A percentile compares a stretch with the other conserved stretches of the same genome.
Evolutionary conservation across 2,888 invertebrate genomes (phyloP).

Genomic region (Drosophila antonietae): DNA sequence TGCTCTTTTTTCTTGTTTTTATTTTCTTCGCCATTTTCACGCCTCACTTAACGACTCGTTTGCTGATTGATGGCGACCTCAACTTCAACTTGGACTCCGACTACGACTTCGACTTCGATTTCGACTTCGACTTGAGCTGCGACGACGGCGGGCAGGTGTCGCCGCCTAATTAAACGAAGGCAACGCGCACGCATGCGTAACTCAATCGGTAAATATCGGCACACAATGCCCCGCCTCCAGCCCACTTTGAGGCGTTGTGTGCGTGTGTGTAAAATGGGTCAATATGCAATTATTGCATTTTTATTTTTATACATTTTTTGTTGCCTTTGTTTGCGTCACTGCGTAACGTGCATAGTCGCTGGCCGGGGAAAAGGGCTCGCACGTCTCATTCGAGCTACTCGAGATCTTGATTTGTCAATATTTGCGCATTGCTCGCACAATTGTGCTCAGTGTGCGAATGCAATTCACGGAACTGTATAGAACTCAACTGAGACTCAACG

Average conservation of each 20-base stretch:
- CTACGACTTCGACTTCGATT: constrained; percentile 13
- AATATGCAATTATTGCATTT: constrained; percentile 76
- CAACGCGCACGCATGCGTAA: constrained; percentile 78
- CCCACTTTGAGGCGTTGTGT: constrained; percentile 26
- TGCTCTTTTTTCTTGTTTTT: not conserved
- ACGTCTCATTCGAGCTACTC: constrained; percentile 21
- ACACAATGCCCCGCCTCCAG: constrained; percentile 27
- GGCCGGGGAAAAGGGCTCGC: constrained; percentile 22
- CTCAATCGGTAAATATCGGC: constrained; percentile 57
- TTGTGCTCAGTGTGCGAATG: constrained; percentile 9
- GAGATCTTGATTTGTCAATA: constrained; percentile 61
- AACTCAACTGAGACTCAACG: constrained; percentile 10
- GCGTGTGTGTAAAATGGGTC: constrained; percentile 69
- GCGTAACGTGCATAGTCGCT: constrained; percentile 22
- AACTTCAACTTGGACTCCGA: constrained; percentile 47
- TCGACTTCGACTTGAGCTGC: constrained; percentile 6
- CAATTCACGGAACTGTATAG: constrained; percentile 16
- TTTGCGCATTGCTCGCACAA: constrained; percentile 41
- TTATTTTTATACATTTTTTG: constrained; percentile 18
- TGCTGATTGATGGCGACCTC: constrained; percentile 76
- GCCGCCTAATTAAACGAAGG: constrained; percentile 78
- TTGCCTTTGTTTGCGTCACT: constrained; percentile 61
- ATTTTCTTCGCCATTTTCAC: constrained; percentile 69
- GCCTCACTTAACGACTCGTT: constrained; percentile 73
- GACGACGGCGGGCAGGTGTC: constrained; percentile 43